These are phyloP conservation scores for Oxycera nigricornis DNA, from an alignment of 2,888 invertebrate genomes.

Conservation along the genomic window DNA sequence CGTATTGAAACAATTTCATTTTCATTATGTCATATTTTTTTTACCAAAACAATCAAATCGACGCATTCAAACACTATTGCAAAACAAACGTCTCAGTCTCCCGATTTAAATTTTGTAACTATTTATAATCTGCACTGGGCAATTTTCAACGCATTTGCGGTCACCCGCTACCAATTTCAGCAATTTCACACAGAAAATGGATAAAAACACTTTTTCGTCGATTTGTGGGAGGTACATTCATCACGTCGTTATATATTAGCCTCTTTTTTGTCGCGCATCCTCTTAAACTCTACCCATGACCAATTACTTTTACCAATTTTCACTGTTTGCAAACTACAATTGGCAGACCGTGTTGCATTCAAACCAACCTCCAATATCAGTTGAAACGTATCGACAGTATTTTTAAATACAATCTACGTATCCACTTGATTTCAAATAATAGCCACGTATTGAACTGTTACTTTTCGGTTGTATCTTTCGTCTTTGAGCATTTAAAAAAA, in stretches of 20 bases:
- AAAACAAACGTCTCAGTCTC: no score
- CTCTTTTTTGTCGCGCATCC: background rate
- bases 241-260: no score
- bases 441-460: background rate
- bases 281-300: background rate
- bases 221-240: no score
- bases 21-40: no score
- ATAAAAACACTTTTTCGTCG: no score
- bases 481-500: no score
- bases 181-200: no score
- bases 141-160: no score
- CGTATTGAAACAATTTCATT: no score
- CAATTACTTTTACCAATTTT: background rate
- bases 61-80: no score
- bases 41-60: no score
- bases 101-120: background rate
- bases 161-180: no score
- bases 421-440: background rate
- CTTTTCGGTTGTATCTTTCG: background rate
- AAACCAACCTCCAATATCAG: background rate
- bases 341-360: background rate
- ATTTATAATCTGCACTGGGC: background rate
- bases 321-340: background rate
- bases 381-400: background rate
- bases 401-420: background rate